phyloP scores from a whole-genome alignment of 2,113 vertebrate genomes.

The Gavia stellata region DNA sequence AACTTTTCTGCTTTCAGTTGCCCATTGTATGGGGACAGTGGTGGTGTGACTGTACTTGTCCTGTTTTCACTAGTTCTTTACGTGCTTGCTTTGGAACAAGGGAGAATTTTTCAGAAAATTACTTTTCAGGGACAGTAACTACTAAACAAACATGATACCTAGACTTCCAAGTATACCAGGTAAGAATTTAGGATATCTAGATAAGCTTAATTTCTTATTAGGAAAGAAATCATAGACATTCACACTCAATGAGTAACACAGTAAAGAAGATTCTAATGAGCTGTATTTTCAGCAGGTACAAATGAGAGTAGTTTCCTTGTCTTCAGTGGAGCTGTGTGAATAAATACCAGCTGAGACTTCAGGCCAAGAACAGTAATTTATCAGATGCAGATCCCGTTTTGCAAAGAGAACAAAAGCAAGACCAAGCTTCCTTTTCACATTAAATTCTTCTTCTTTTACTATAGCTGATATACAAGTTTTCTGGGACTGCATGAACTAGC shows the following conservation, averaged over 20 bases:
- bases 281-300: not conserved
- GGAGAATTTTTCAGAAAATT: not conserved
- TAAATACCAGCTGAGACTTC: not conserved
- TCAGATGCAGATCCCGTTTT: not conserved
- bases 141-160: not conserved
- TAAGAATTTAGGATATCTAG: not conserved
- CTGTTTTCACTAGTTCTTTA: not conserved
- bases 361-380: not conserved
- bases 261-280: not conserved
- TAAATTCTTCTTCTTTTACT: not conserved
- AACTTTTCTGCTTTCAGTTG: not conserved
- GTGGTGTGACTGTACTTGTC: not conserved
- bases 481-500: not conserved
- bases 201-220: not conserved
- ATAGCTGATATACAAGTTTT: not conserved
- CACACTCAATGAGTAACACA: not conserved
- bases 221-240: not conserved
- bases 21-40: too few relatives aligned
- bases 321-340: not conserved
- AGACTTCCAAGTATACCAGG: not conserved
- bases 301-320: not conserved
- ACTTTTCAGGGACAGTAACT: not conserved
- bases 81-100: not conserved
- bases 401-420: not conserved
- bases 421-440: not conserved